Evolutionary conservation across 2,888 invertebrate species (phyloP), one percentile per base, ranked within the genome.

Genomic region (Celastrina argiolus): DNA sequence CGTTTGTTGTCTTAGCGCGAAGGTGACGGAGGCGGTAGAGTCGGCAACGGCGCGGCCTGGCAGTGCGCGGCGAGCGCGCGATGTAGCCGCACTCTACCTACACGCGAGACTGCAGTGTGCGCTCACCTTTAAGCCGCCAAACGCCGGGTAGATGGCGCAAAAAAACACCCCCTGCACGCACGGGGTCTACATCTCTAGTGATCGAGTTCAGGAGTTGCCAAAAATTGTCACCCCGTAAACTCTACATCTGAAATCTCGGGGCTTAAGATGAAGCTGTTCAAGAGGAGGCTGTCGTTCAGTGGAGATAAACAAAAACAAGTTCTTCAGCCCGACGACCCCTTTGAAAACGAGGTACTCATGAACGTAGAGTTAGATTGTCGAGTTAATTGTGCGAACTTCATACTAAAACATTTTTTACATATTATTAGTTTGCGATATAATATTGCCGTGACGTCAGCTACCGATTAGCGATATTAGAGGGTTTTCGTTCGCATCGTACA

Each of bases 231-330:
- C 51, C 68, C 64, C 63, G 68, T 73, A 65, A 58, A 66, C 58
- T 68, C 56, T 56, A 56, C 18, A 36, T 34, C 64, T 68, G 65
- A 68, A 66, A 65, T 71, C 74, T 74, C 75, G 73, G 72, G 31
- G 74, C 72, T 71, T 74, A 78, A 83, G 81, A 91, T 91, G 90
- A 91, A 90, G 83, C 81, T 91, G 82, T 91, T 91, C 85, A 91
- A 86, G 85, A 86, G 90, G 81, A 89, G 86, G 80, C 81, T 89
- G 80, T 90, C 89, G 75, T 86, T 89, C 82, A 87, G 85, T 76
- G 80, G 84, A 80, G 91, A 90, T 84, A 91, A 91, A 87, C 87
- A 87, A 79, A 89, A 88, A 88, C 88, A 81, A 75, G 84, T 82
- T 83, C 78, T 85, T 69, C 81, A 77, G 72, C 78, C 81, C 73